Evolutionary conservation across 2,888 invertebrate species (phyloP).

Genomic region (Nymphalis polychloros): DNA sequence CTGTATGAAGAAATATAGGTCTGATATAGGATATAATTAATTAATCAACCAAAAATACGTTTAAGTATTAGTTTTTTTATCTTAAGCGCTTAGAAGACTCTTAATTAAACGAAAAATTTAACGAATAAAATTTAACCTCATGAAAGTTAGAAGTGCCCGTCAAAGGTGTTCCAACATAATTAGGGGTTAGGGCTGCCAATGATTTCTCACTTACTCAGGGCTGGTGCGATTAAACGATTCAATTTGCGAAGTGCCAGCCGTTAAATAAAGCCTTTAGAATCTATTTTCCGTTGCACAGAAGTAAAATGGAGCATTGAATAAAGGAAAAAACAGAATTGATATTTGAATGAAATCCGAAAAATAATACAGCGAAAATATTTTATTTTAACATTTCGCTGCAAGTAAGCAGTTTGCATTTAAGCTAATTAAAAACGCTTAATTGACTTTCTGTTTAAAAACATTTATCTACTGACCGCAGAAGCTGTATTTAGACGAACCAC

Average conservation of each 20-base stretch:
- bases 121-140: constrained; percentile 34
- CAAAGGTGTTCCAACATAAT: constrained; percentile 64
- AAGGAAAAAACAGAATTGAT: constrained; percentile 43
- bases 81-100: not conserved
- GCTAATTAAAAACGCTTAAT: constrained; percentile 72
- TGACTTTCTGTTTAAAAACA: constrained; percentile 51
- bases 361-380: constrained; percentile 2
- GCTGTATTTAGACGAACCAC: constrained; percentile 8
- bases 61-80: too few species aligned
- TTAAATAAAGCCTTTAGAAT: constrained; percentile 59
- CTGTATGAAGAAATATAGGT: too few species aligned
- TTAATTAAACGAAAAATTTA: constrained; percentile 2
- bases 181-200: constrained; percentile 56
- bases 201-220: constrained; percentile 53
- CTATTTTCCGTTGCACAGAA: constrained; percentile 53
- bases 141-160: constrained; percentile 52
- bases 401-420: constrained; percentile 58
- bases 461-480: constrained; percentile 39
- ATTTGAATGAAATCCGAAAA: constrained; percentile 45
- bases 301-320: constrained; percentile 45
- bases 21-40: too few species aligned
- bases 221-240: constrained; percentile 66
- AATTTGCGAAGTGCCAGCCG: constrained; percentile 67
- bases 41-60: too few species aligned
- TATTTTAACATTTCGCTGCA: constrained; percentile 1